These are phyloP conservation scores for Cryptotis parvus DNA, from an alignment of 2,113 vertebrate genomes.

Conservation along the genomic window DNA sequence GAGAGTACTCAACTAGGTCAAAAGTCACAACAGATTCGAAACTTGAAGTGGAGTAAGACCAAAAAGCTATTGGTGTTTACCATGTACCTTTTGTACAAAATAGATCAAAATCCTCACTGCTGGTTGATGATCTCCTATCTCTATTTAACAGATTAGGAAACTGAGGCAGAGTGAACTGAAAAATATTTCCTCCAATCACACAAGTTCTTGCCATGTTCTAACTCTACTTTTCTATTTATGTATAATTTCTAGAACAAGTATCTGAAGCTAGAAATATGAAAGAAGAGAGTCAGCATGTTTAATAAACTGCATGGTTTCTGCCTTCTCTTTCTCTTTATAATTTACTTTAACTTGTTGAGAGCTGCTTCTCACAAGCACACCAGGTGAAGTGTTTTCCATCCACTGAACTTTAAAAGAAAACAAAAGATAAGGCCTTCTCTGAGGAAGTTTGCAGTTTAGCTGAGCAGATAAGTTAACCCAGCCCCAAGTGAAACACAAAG, in stretches of 20 bases:
- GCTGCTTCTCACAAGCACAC: neutral
- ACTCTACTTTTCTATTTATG: neutral
- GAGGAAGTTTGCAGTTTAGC: conserved; percentile 4
- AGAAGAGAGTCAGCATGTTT: neutral
- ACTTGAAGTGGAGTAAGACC: neutral
- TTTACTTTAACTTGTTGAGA: neutral
- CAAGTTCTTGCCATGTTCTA: neutral
- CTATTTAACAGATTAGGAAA: neutral
- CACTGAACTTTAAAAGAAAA: neutral
- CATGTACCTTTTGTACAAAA: neutral
- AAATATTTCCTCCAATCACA: neutral
- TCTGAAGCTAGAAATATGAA: neutral
- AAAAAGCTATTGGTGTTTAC: neutral
- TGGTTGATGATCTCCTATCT: neutral
- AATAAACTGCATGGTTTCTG: neutral
- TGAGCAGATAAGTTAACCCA: neutral
- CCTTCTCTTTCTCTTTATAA: neutral
- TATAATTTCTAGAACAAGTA: neutral
- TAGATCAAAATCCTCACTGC: neutral
- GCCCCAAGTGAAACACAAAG: neutral
- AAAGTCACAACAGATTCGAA: neutral
- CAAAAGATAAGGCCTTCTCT: neutral
- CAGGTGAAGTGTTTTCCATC: neutral
- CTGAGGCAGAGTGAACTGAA: neutral
- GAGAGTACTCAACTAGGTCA: conserved; percentile 3